Evolutionary conservation across 1,140 invertebrate species (phyloP).

Genomic region (Sycophaga agraensis): DNA sequence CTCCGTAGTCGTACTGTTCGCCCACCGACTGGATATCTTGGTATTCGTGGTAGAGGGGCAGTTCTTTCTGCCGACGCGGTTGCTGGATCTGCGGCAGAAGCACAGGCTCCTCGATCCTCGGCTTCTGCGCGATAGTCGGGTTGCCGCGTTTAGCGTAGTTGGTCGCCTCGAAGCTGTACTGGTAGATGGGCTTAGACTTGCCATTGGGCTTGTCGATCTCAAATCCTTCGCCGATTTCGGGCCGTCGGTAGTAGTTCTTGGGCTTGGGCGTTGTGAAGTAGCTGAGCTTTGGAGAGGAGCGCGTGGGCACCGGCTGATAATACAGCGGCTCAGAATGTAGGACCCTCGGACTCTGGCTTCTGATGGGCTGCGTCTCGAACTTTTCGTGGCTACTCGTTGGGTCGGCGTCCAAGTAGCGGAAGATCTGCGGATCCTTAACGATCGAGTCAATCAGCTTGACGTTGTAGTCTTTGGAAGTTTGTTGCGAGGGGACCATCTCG

Average conservation of each 20-base stretch:
- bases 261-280: constrained; percentile 47
- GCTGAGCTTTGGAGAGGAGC: constrained; percentile 48
- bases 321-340: constrained; percentile 46
- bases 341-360: constrained; percentile 37
- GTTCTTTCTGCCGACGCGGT: constrained; percentile 33
- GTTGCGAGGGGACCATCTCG: constrained; percentile 36
- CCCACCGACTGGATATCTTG: constrained; percentile 33
- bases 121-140: not conserved
- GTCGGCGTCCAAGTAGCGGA: constrained; percentile 36
- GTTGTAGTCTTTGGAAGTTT: constrained; percentile 37
- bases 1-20: constrained; percentile 41
- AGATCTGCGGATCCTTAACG: constrained; percentile 40
- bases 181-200: constrained; percentile 62
- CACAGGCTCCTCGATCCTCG: not conserved
- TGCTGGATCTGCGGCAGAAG: constrained; percentile 28
- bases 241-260: constrained; percentile 35
- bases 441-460: constrained; percentile 44
- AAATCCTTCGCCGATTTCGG: constrained; percentile 26
- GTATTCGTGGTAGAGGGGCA: constrained; percentile 39
- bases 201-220: constrained; percentile 33
- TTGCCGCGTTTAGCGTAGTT: constrained; percentile 48
- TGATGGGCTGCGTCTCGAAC: constrained; percentile 23
- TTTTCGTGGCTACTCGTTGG: constrained; percentile 18
- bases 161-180: constrained; percentile 62
- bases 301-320: constrained; percentile 44